phyloP scores from a whole-genome alignment of 2,888 invertebrate species.

The Orthosia gothica region DNA sequence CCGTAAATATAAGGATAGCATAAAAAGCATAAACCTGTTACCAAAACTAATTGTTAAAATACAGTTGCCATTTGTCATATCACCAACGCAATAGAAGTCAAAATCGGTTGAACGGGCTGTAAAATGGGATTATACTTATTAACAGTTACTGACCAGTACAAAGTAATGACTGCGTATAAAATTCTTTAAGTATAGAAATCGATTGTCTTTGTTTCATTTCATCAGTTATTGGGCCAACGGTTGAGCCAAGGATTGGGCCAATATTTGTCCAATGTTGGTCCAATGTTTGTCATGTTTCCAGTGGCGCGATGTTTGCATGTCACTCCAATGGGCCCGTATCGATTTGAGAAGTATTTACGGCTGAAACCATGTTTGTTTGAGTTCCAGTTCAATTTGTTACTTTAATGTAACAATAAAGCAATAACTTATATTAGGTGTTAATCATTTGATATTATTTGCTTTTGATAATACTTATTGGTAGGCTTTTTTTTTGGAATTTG shows the following conservation, averaged over 20 bases:
- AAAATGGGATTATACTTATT: too few relatives aligned
- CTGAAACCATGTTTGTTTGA: constrained; percentile 28
- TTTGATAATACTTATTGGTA: constrained; percentile 1
- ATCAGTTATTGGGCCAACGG: constrained; percentile 10
- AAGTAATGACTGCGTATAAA: constrained; percentile 20
- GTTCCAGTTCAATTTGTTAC: constrained; percentile 26
- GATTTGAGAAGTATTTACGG: constrained; percentile 43
- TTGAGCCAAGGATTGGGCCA: constrained; percentile 12
- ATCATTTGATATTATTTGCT: constrained; percentile 8
- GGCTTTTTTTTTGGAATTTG: too few relatives aligned
- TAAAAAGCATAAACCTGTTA: too few relatives aligned
- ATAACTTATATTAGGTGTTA: constrained; percentile 6
- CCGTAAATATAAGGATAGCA: too few relatives aligned
- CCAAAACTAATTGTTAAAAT: too few relatives aligned
- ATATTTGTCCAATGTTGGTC: constrained; percentile 4
- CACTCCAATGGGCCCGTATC: constrained; percentile 52
- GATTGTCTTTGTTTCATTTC: constrained; percentile 41
- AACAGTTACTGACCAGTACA: constrained; percentile 20
- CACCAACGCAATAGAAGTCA: too few relatives aligned
- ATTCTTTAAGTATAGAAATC: background rate
- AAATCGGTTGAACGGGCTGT: too few relatives aligned
- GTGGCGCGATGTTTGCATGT: constrained; percentile 49
- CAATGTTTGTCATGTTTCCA: constrained; percentile 12
- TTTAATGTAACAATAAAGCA: constrained; percentile 9
- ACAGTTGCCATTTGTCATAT: too few relatives aligned